These are phyloP conservation scores for Muschampia plurimacula DNA, from an alignment of 2,888 invertebrate species.

Conservation along the genomic window DNA sequence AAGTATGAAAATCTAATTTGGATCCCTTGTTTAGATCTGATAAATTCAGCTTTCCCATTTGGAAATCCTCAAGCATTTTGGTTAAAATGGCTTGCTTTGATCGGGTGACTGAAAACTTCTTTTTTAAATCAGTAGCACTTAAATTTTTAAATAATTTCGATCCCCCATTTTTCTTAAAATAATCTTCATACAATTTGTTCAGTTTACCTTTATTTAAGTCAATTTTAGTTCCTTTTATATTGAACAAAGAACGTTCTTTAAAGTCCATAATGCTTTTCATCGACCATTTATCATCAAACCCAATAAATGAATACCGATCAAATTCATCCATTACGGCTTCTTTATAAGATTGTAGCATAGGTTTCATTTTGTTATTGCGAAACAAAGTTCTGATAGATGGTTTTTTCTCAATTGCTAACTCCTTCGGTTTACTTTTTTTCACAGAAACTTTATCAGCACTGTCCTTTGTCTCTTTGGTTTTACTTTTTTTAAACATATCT, in stretches of 20 bases:
- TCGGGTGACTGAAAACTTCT: slow-evolving; percentile 48
- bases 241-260: slow-evolving; percentile 14
- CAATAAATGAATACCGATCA: slow-evolving; percentile 40
- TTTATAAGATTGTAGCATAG: slow-evolving; percentile 34
- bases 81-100: slow-evolving; percentile 52
- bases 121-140: slow-evolving; percentile 41
- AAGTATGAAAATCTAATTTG: slow-evolving; percentile 13
- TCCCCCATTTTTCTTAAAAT: slow-evolving; percentile 12
- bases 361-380: slow-evolving; percentile 44
- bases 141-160: slow-evolving; percentile 46
- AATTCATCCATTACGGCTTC: slow-evolving; percentile 39
- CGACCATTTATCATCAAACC: not conserved
- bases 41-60: slow-evolving; percentile 26
- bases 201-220: slow-evolving; percentile 1
- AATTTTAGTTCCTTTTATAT: slow-evolving; percentile 7
- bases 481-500: slow-evolving; percentile 47
- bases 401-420: slow-evolving; percentile 26
- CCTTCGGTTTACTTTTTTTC: not conserved
- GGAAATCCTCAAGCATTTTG: slow-evolving; percentile 53
- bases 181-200: slow-evolving; percentile 29
- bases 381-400: slow-evolving; percentile 47
- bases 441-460: not conserved
- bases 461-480: slow-evolving; percentile 11
- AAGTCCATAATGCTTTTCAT: slow-evolving; percentile 11
- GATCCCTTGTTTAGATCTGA: slow-evolving; percentile 12